Percentiles rank a stretch among this genome's conserved stretches.
These are phyloP conservation scores for Coregonus clupeaformis DNA, from an alignment of 2,113 vertebrate genomes.

Conservation along the genomic window DNA sequence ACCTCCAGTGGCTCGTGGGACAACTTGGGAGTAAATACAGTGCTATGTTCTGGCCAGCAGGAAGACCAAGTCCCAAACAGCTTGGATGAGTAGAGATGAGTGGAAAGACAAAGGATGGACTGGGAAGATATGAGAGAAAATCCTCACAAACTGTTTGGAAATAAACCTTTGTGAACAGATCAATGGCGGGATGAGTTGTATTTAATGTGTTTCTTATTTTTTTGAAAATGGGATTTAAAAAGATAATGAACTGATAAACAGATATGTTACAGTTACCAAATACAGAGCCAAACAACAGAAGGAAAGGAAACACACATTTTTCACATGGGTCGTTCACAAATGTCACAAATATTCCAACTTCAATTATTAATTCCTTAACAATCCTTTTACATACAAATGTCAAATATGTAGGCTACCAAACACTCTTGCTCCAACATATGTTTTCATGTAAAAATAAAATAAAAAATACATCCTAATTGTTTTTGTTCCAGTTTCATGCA, in stretches of 20 bases:
- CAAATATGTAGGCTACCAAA: background rate
- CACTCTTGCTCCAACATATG: too few species aligned
- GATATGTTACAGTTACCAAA: too few species aligned
- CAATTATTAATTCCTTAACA: background rate
- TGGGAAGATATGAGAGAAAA: too few species aligned
- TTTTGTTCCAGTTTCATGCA: too few species aligned
- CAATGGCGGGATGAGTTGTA: background rate
- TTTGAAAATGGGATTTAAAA: background rate
- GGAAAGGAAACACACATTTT: too few species aligned
- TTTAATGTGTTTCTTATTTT: background rate
- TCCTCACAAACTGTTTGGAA: background rate
- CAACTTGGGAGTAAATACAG: slow-evolving; percentile 49
- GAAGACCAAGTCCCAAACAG: slow-evolving; percentile 22
- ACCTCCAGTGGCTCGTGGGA: slow-evolving; percentile 57
- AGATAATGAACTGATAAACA: background rate
- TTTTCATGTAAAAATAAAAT: too few species aligned
- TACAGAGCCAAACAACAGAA: too few species aligned
- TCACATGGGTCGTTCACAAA: too few species aligned
- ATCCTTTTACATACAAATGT: too few species aligned
- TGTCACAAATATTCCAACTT: too few species aligned
- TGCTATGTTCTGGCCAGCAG: slow-evolving; percentile 56
- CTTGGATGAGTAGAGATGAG: background rate
- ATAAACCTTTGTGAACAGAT: background rate
- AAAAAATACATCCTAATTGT: too few species aligned
- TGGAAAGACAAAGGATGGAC: background rate